These are phyloP conservation scores for Mus spicilegus DNA, from an alignment of 2,113 vertebrate species.

Conservation along the genomic window DNA sequence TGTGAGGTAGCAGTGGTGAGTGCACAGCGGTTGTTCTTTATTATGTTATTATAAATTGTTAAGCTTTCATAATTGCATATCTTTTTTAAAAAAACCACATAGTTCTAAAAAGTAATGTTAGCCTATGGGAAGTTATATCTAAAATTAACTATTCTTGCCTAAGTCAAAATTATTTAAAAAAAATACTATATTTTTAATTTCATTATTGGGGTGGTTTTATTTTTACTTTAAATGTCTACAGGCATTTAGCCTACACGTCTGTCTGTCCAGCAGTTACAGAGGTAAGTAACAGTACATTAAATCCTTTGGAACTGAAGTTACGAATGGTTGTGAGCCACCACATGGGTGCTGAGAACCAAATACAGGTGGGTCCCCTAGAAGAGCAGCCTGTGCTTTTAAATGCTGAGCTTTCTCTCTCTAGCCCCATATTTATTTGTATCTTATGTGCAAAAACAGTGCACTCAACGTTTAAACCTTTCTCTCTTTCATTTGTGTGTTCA, in stretches of 20 bases:
- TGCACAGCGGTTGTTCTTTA: neutral
- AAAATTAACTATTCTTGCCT: constrained; percentile 13
- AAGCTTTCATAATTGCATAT: neutral
- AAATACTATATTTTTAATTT: neutral
- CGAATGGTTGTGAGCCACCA: neutral
- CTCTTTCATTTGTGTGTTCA: neutral
- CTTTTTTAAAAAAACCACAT: neutral
- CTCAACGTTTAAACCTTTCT: neutral
- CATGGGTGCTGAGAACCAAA: neutral
- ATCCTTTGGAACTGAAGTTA: neutral
- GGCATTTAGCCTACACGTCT: neutral
- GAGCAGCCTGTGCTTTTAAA: neutral
- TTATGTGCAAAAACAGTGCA: neutral
- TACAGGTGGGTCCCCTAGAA: neutral
- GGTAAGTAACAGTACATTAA: neutral
- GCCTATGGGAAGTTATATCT: neutral
- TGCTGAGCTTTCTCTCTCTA: neutral
- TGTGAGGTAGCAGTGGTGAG: neutral
- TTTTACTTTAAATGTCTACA: neutral
- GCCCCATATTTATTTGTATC: neutral
- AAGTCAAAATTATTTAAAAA: neutral
- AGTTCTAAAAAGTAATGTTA: constrained; percentile 7
- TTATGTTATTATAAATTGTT: neutral
- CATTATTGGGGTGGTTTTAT: neutral
- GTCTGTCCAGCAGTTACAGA: neutral